Conservation (phyloP, 2,113 vertebrate species). For the Cryptomyrus ogoouensis region DNA sequence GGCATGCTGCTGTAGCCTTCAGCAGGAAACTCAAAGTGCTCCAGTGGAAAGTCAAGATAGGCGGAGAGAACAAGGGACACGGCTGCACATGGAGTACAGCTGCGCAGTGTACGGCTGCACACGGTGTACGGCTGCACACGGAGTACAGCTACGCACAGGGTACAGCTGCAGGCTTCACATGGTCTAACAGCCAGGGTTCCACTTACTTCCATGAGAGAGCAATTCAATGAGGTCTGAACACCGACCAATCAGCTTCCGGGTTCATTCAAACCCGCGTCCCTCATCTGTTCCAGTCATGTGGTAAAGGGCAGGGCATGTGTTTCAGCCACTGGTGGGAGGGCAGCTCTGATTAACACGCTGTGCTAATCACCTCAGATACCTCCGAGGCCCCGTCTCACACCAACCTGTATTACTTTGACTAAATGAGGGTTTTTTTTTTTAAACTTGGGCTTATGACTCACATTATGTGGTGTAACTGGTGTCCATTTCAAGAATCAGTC, state of each 20-base stretch:
- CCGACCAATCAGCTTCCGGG: background rate
- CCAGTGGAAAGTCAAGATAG: background rate
- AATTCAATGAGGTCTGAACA: background rate
- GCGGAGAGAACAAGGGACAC: background rate
- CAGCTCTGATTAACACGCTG: background rate
- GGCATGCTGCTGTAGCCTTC: background rate
- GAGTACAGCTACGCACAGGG: background rate
- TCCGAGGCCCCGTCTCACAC: background rate
- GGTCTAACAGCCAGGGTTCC: background rate
- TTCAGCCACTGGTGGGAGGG: background rate
- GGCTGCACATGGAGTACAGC: background rate
- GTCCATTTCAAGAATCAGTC: background rate
- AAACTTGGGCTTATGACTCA: background rate
- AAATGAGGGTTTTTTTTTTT: background rate
- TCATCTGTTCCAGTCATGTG: background rate
- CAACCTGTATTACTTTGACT: background rate
- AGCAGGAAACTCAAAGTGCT: background rate
- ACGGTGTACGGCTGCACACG: background rate
- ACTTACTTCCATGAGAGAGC: background rate
- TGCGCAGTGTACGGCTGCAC: fast-evolving
- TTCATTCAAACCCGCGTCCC: background rate
- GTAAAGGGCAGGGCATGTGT: background rate
- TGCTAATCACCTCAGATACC: background rate
- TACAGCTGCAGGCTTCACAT: background rate
- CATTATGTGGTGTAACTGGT: background rate